Evolutionary conservation across 2,888 invertebrate genomes (phyloP).

Genomic region (Stenotaenia linearis): DNA sequence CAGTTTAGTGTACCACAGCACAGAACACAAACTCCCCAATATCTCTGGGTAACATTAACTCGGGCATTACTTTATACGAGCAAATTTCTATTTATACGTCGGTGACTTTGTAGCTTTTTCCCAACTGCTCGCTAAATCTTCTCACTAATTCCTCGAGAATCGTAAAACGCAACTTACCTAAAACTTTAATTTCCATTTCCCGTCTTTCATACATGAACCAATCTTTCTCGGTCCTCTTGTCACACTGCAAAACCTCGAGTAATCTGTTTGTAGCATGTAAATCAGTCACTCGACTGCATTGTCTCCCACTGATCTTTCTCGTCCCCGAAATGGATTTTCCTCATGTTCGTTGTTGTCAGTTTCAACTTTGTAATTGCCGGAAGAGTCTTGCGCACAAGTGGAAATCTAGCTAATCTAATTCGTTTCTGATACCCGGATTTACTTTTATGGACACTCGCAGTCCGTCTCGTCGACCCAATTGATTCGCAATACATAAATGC

Average conservation of each 20-base stretch:
- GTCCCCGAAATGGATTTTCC: not conserved
- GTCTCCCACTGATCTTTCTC: not conserved
- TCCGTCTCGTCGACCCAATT: too few relatives aligned
- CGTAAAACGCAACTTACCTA: too few relatives aligned
- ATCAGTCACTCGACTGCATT: not conserved
- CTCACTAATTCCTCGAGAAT: too few relatives aligned
- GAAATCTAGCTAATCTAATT: not conserved
- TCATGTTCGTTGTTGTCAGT: not conserved
- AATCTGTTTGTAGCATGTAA: not conserved
- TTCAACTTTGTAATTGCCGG: not conserved
- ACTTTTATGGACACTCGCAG: not conserved
- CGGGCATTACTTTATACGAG: too few relatives aligned
- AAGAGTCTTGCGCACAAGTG: not conserved
- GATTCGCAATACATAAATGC: not conserved
- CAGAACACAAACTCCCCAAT: too few relatives aligned
- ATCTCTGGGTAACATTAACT: too few relatives aligned
- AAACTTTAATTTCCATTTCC: not conserved
- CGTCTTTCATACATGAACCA: not conserved
- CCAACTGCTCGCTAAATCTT: too few relatives aligned
- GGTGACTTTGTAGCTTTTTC: too few relatives aligned
- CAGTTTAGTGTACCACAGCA: too few relatives aligned
- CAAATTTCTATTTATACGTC: too few relatives aligned
- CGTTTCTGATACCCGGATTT: not conserved
- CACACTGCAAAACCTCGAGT: not conserved
- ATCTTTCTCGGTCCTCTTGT: not conserved